phyloP scores from a whole-genome alignment of 2,888 invertebrate species.

The Epinotia bilunana region DNA sequence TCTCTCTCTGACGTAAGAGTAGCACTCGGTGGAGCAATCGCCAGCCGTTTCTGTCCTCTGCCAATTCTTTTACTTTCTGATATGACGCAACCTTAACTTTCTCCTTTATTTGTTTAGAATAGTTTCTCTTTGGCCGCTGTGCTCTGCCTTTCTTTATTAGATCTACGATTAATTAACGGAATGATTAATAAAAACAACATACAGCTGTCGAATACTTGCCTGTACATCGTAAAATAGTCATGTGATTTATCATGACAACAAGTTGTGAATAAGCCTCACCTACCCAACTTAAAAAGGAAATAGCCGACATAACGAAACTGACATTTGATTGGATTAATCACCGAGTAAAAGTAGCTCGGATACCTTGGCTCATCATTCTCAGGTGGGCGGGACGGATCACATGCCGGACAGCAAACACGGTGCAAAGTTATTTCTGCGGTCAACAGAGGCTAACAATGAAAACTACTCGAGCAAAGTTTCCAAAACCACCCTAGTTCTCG shows the following conservation, averaged over 20 bases:
- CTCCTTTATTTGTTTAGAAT: too few relatives aligned
- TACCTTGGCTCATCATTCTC: conserved; percentile 32
- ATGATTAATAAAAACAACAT: not conserved
- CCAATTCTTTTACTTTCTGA: too few relatives aligned
- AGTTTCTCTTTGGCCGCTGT: too few relatives aligned
- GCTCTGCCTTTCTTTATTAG: too few relatives aligned
- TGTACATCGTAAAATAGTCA: not conserved
- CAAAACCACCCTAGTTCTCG: not conserved
- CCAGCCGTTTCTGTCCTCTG: too few relatives aligned
- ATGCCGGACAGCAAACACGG: conserved; percentile 14
- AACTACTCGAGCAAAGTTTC: conserved; percentile 1
- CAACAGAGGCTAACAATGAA: not conserved
- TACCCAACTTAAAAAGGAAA: conserved; percentile 37
- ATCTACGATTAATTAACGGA: too few relatives aligned
- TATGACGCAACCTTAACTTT: too few relatives aligned
- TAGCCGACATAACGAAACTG: conserved; percentile 28
- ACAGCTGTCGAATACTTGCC: conserved; percentile 13
- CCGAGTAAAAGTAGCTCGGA: conserved; percentile 36
- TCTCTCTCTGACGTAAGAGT: too few relatives aligned
- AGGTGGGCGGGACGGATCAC: conserved; percentile 40
- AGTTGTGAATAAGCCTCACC: conserved; percentile 34
- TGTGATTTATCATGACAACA: conserved; percentile 13
- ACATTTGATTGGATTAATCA: conserved; percentile 42
- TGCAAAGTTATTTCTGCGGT: conserved; percentile 20
- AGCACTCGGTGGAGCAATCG: too few relatives aligned